A percentile compares a stretch with the other conserved stretches of the same genome.
Evolutionary conservation across 2,888 invertebrate species (phyloP).

Genomic region (Nezara viridula): DNA sequence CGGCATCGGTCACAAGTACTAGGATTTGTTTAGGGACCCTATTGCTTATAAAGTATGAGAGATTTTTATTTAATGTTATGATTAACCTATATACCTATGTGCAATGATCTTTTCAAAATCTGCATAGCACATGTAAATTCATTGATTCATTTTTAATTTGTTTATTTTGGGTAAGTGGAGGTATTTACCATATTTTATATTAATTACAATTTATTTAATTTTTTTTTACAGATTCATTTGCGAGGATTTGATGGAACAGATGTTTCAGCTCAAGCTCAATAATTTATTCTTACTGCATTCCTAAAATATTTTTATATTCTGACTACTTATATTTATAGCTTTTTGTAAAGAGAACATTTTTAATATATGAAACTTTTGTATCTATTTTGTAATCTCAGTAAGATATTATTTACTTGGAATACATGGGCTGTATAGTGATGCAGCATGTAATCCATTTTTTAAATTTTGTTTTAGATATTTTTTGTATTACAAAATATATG

Average conservation of each 20-base stretch:
- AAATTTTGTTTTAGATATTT: background rate
- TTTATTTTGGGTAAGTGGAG: background rate
- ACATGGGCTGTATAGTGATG: background rate
- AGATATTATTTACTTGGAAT: background rate
- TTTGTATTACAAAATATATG: background rate
- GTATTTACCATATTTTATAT: background rate
- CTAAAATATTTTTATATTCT: constrained; percentile 43
- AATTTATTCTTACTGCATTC: constrained; percentile 34
- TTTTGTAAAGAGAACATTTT: constrained; percentile 6
- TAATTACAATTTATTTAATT: background rate
- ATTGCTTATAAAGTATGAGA: background rate
- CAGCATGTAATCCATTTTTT: background rate
- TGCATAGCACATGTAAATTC: background rate
- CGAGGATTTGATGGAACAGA: constrained; percentile 79
- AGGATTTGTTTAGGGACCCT: background rate
- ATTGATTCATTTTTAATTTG: background rate
- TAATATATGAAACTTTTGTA: constrained; percentile 18
- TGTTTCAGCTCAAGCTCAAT: constrained; percentile 72
- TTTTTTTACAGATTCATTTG: constrained; percentile 77
- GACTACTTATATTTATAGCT: constrained; percentile 31
- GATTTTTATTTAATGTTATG: background rate
- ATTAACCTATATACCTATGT: background rate
- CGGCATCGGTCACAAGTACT: too few relatives aligned
- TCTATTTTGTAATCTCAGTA: background rate
- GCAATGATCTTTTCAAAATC: background rate